Evolutionary conservation across 2,888 invertebrate species (phyloP).

Genomic region (Campoplex nolae): DNA sequence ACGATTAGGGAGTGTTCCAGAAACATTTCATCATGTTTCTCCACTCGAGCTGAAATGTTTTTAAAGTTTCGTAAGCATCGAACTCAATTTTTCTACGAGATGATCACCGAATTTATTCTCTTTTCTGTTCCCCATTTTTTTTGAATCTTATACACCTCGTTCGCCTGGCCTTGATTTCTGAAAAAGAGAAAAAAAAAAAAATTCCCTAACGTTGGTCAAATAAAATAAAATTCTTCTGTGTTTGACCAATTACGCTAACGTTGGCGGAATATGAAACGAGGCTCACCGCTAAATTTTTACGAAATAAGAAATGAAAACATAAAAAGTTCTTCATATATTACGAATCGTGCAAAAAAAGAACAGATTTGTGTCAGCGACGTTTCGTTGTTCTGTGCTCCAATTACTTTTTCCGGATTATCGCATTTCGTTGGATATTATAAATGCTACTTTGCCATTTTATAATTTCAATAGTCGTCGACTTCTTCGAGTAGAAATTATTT

Average conservation of each 20-base stretch:
- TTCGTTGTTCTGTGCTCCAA: not conserved
- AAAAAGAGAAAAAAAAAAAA: not conserved
- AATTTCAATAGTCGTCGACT: not conserved
- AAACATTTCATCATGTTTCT: too few relatives aligned
- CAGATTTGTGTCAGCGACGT: constrained; percentile 33
- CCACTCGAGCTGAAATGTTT: too few relatives aligned
- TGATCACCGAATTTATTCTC: not conserved
- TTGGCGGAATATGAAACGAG: constrained; percentile 53
- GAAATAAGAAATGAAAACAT: constrained; percentile 18
- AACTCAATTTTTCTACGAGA: not conserved
- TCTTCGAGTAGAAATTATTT: too few relatives aligned
- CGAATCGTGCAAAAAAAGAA: not conserved
- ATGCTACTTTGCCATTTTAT: not conserved
- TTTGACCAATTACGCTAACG: constrained; percentile 38
- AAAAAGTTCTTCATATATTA: not conserved
- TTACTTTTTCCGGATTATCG: not conserved
- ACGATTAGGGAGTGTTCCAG: too few relatives aligned
- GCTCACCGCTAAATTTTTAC: not conserved
- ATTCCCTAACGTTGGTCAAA: constrained; percentile 14
- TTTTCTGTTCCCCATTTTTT: not conserved
- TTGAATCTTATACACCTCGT: not conserved
- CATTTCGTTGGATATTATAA: not conserved
- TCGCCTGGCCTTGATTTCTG: constrained; percentile 4
- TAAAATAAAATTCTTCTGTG: constrained; percentile 18
- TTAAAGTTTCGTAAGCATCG: too few relatives aligned